Evolutionary conservation across 2,113 vertebrate genomes (phyloP).

Genomic region (Cariama cristata): DNA sequence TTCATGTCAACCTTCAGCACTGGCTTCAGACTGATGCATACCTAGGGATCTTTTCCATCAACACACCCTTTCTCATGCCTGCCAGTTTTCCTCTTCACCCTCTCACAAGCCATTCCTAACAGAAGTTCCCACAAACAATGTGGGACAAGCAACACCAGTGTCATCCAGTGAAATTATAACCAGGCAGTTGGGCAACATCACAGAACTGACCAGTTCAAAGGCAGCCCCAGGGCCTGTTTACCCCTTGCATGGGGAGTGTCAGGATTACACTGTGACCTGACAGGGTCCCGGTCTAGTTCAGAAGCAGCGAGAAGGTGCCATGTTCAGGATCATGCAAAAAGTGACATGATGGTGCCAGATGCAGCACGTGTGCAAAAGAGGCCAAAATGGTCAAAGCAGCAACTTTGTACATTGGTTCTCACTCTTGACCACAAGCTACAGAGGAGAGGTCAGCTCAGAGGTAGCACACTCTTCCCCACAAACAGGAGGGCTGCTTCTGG

Average conservation of each 20-base stretch:
- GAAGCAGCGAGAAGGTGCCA: neutral
- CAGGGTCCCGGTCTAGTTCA: neutral
- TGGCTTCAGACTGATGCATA: neutral
- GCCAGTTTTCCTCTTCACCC: neutral
- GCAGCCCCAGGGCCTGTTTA: neutral
- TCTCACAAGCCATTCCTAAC: neutral
- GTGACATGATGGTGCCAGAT: neutral
- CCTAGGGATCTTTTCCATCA: neutral
- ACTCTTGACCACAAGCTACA: neutral
- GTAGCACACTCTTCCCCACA: neutral
- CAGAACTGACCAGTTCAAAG: neutral
- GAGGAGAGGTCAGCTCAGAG: neutral
- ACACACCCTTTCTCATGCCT: neutral
- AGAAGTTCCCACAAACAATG: neutral
- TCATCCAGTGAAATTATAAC: neutral
- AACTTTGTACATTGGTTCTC: neutral
- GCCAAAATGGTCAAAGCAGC: neutral
- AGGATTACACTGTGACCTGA: neutral
- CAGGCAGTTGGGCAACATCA: neutral
- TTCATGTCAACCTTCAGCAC: neutral
- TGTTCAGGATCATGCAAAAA: neutral
- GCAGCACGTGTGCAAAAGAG: conserved; percentile 49
- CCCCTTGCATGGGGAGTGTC: fast-evolving
- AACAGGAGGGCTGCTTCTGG: neutral
- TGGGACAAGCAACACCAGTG: neutral